These are phyloP conservation scores for Eulacestoma nigropectus DNA, from an alignment of 2,113 vertebrate genomes.

Conservation along the genomic window DNA sequence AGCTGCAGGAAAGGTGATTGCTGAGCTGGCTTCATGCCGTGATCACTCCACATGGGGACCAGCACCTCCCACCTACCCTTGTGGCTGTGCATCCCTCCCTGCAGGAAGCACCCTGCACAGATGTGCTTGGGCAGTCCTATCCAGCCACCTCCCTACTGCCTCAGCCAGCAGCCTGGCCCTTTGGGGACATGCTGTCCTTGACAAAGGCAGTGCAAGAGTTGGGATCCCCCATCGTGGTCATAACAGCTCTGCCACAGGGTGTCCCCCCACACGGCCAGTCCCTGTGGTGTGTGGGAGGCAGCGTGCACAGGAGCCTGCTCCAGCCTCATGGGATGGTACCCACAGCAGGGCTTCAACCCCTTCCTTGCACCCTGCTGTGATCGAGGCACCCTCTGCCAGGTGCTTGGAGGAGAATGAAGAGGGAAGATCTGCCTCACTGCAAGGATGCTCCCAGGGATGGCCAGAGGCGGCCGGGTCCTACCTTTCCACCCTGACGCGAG, in stretches of 20 bases:
- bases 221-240: not conserved
- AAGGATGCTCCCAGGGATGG: not conserved
- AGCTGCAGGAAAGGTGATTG: not conserved
- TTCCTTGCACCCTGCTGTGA: not conserved
- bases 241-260: not conserved
- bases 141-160: fast-evolving
- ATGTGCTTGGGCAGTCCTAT: not conserved
- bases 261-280: fast-evolving
- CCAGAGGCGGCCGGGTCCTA: fast-evolving
- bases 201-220: not conserved
- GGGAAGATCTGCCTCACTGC: not conserved
- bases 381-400: not conserved
- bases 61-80: not conserved
- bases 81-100: not conserved
- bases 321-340: fast-evolving
- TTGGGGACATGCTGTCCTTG: not conserved
- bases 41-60: not conserved
- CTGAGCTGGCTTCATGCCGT: not conserved
- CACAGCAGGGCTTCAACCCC: not conserved
- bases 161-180: not conserved
- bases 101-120: fast-evolving
- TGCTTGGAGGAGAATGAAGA: not conserved
- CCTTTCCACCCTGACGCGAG: fast-evolving
- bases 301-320: fast-evolving
- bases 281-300: not conserved